These are phyloP conservation scores for Eueremaeus valkanovi DNA, from an alignment of 2,888 invertebrate genomes.

Conservation along the genomic window DNA sequence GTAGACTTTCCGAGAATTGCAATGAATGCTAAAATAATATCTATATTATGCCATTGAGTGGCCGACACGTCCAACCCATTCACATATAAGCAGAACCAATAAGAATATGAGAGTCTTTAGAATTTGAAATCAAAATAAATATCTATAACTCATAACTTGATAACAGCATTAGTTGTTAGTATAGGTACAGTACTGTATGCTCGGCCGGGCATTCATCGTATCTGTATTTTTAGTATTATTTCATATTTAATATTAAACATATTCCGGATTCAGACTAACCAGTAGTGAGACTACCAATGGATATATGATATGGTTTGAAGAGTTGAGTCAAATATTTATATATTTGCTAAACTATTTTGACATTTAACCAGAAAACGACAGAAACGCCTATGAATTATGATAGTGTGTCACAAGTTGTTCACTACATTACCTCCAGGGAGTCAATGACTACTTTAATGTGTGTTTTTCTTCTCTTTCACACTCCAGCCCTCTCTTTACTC, in stretches of 20 bases:
- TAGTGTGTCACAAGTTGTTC: slow-evolving; percentile 13
- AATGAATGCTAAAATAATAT: too few species aligned
- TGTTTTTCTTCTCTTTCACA: not conserved
- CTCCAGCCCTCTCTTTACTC: not conserved
- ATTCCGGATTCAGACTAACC: not conserved
- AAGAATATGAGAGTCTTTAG: too few species aligned
- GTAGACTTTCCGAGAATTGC: too few species aligned
- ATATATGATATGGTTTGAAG: not conserved
- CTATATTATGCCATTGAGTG: too few species aligned
- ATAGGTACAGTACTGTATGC: too few species aligned
- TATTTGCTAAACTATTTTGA: slow-evolving; percentile 11
- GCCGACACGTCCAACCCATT: too few species aligned
- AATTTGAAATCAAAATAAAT: too few species aligned
- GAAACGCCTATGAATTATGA: slow-evolving; percentile 25
- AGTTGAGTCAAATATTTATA: not conserved
- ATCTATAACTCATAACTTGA: too few species aligned
- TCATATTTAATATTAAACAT: not conserved
- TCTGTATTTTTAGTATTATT: too few species aligned
- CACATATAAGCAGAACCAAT: too few species aligned
- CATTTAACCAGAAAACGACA: not conserved
- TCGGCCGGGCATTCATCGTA: too few species aligned
- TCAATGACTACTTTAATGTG: slow-evolving; percentile 6
- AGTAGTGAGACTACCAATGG: not conserved
- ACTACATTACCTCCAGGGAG: slow-evolving; percentile 25
- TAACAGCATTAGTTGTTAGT: too few species aligned